A percentile compares a stretch with the other conserved stretches of the same genome.
Evolutionary conservation across 2,113 vertebrate genomes (phyloP).

Genomic region (Pelobates fuscus): DNA sequence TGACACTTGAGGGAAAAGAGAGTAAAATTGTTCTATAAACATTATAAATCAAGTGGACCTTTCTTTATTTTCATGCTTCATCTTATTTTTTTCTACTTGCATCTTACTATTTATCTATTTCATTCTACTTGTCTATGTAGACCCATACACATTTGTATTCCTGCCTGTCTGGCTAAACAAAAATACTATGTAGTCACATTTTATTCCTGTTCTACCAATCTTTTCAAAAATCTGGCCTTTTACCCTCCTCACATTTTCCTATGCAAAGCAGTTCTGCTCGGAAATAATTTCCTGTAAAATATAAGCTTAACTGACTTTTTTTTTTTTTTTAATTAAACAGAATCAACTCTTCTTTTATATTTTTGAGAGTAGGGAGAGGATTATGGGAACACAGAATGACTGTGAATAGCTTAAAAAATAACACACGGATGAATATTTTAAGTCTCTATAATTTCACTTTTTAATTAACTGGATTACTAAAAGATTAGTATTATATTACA

Average conservation of each 20-base stretch:
- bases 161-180: too few relatives aligned
- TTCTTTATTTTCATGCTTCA: too few relatives aligned
- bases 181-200: background rate
- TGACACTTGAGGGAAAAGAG: too few relatives aligned
- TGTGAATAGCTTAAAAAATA: constrained; percentile 45
- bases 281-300: constrained; percentile 37
- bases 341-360: constrained; percentile 35
- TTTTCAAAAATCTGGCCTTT: constrained; percentile 4
- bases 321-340: constrained; percentile 48
- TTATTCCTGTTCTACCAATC: background rate
- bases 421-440: constrained; percentile 44
- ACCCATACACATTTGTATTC: too few relatives aligned
- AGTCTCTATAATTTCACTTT: constrained; percentile 51
- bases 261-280: constrained; percentile 26
- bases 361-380: constrained; percentile 23
- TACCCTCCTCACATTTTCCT: constrained; percentile 3
- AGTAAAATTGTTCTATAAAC: too few relatives aligned
- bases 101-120: too few relatives aligned
- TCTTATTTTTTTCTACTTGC: too few relatives aligned
- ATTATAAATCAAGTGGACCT: too few relatives aligned
- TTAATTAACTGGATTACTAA: constrained; percentile 49
- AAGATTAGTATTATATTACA: constrained; percentile 50
- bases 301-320: constrained; percentile 15
- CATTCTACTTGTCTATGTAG: too few relatives aligned
- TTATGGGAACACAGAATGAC: constrained; percentile 40